A percentile compares a stretch with the other conserved stretches of the same genome.
Conservation (phyloP, 2,797 vertebrate species). For the Melanotaenia maccullochi region DNA sequence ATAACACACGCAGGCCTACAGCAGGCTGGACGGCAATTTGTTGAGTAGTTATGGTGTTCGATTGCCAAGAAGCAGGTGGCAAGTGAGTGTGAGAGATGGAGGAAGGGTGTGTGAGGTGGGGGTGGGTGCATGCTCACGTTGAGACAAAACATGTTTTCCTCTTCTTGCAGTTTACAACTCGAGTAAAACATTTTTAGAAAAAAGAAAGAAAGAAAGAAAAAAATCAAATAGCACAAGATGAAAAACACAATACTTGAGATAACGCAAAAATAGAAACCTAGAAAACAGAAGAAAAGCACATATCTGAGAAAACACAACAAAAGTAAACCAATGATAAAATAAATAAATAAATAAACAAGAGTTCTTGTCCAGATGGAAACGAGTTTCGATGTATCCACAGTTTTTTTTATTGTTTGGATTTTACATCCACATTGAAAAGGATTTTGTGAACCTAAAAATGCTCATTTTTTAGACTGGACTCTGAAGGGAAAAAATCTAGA, state of each 20-base stretch:
- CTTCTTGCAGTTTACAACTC: background rate
- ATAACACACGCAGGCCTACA: conserved; percentile 54
- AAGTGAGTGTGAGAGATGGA: conserved; percentile 8
- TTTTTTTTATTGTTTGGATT: too few relatives aligned
- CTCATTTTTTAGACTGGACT: too few relatives aligned
- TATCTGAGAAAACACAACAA: background rate
- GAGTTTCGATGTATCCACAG: too few relatives aligned
- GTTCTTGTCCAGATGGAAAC: too few relatives aligned
- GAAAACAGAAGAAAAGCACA: background rate
- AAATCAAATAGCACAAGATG: too few relatives aligned
- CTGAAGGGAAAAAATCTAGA: too few relatives aligned
- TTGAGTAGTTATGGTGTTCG: conserved; percentile 69
- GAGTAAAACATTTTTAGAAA: background rate
- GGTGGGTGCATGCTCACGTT: conserved; percentile 43
- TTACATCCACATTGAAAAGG: too few relatives aligned
- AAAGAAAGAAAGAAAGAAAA: background rate
- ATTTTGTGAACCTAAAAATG: too few relatives aligned
- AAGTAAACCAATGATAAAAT: background rate
- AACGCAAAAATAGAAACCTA: background rate
- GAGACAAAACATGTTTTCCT: conserved; percentile 49
- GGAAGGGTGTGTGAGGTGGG: background rate
- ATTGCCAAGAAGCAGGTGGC: conserved; percentile 61
- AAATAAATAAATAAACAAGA: too few relatives aligned
- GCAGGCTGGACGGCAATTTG: conserved; percentile 67
- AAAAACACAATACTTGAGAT: background rate